These are phyloP conservation scores for Thereva unica DNA, from an alignment of 2,888 invertebrate species.

Conservation along the genomic window DNA sequence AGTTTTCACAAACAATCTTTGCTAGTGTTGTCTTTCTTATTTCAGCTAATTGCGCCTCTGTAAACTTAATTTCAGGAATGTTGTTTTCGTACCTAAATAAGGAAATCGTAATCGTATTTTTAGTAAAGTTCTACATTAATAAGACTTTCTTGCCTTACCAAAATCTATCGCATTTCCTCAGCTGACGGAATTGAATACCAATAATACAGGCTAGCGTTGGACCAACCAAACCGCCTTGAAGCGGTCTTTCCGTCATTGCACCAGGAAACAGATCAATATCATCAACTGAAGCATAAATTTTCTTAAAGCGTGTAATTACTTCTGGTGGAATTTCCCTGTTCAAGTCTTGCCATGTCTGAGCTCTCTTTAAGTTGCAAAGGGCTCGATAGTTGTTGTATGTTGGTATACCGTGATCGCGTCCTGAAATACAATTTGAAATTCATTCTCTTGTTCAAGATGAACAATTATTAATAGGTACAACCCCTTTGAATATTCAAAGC, in stretches of 20 bases:
- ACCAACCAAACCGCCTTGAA: slow-evolving; percentile 90
- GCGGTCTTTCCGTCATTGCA: slow-evolving; percentile 84
- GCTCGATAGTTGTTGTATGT: slow-evolving; percentile 90
- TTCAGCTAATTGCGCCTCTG: slow-evolving; percentile 84
- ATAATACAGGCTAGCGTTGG: slow-evolving; percentile 95
- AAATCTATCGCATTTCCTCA: slow-evolving; percentile 91
- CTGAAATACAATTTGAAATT: slow-evolving; percentile 49
- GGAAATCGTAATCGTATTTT: not conserved
- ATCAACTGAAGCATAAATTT: slow-evolving; percentile 85
- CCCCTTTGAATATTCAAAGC: slow-evolving; percentile 85
- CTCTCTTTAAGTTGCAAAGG: slow-evolving; percentile 85
- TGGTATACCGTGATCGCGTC: slow-evolving; percentile 84
- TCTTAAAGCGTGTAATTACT: slow-evolving; percentile 75
- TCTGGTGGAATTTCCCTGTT: slow-evolving; percentile 84
- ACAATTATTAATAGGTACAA: slow-evolving; percentile 37
- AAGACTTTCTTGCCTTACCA: slow-evolving; percentile 62
- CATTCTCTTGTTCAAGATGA: not conserved
- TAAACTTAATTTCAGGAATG: slow-evolving; percentile 76
- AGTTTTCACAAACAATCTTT: slow-evolving; percentile 86
- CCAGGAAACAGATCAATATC: slow-evolving; percentile 97
- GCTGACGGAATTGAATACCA: slow-evolving; percentile 88
- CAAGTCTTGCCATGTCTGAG: slow-evolving; percentile 83
- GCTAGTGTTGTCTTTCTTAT: slow-evolving; percentile 83
- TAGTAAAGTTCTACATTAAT: no score
- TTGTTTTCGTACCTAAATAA: slow-evolving; percentile 79